phyloP scores from a whole-genome alignment of 2,797 vertebrate genomes.

The Centroberyx gerrardi region DNA sequence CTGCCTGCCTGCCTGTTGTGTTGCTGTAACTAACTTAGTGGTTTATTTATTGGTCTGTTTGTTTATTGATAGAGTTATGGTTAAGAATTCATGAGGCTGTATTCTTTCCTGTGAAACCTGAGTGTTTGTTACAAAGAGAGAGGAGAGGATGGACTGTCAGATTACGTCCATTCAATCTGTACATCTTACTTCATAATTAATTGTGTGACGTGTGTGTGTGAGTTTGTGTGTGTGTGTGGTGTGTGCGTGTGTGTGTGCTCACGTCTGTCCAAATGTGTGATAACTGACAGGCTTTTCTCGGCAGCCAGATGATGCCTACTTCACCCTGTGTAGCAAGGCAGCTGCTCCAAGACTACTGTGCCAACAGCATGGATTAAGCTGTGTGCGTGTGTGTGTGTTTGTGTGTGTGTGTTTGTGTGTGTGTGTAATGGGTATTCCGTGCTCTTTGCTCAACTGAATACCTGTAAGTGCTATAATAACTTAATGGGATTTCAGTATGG shows the following conservation, averaged over 20 bases:
- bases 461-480: conserved; percentile 64
- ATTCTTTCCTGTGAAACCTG: conserved; percentile 57
- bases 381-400: conserved; percentile 30
- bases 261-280: conserved; percentile 44
- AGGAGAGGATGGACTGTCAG: conserved; percentile 44
- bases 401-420: conserved; percentile 42
- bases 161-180: conserved; percentile 60
- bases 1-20: conserved; percentile 53
- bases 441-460: conserved; percentile 60
- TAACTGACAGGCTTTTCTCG: conserved; percentile 53
- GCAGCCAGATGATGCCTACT: conserved; percentile 59
- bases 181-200: conserved; percentile 58
- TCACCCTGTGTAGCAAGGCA: conserved; percentile 43
- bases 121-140: conserved; percentile 50
- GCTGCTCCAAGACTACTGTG: conserved; percentile 51
- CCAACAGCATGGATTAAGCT: conserved; percentile 60
- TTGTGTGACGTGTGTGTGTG: conserved; percentile 34
- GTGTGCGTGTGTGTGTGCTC: conserved; percentile 9
- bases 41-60: conserved; percentile 80
- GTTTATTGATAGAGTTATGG: conserved; percentile 74
- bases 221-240: neutral
- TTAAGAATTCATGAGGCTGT: conserved; percentile 70
- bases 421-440: conserved; percentile 44
- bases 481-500: conserved; percentile 58
- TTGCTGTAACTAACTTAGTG: conserved; percentile 70